Evolutionary conservation across 2,113 vertebrate species (phyloP), one percentile per base, ranked within the genome.

Genomic region (Emydura subglobosa): DNA sequence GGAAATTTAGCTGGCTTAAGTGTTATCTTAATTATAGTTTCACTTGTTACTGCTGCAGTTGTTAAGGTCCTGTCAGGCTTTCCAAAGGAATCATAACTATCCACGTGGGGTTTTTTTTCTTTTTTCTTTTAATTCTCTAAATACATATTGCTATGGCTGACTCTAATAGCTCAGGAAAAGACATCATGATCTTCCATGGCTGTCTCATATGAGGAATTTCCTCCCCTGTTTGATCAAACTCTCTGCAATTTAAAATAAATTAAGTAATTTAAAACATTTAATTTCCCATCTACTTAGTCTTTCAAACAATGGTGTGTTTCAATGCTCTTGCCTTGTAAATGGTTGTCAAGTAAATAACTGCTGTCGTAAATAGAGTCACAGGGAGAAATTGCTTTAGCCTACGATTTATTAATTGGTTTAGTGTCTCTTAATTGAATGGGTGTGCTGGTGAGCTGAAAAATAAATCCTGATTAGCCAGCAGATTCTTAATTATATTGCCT

Each of bases 341-440:
- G 39, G 87, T 94, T 95, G 90, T 90, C 53, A 84, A 93, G 85
- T 94, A 90, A 96, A 85, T 94, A 95, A 91, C 76, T 82, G 1
- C 85, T 59, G 81, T 95, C 83, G 82, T 94, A 95, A 96, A 95
- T 86, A 44, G 24, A 93, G 90, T 91, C 88, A 44, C 72, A 44
- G 85, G 93, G 87, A 95, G 79, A 95, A 96, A 96, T 83, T 92
- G 74, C 90, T 92, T 95, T 89, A 93, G 53, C 83, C 94, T 93
- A 81, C 50, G 85, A 24, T 47, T 96, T 94, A 95, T 94, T 96
- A 97, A 96, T 96, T 96, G 87, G 88, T 91, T 94, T 93, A 88
- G 85, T 91, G 54, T 91, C 91, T 90, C 57, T 87, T 94, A 96
- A 94, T 97, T 96, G 94, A 96, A 95, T 91, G 87, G 89, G 81